Base-by-base conservation (phyloP, 2,888 invertebrate species). In the Heliconius sara region DNA sequence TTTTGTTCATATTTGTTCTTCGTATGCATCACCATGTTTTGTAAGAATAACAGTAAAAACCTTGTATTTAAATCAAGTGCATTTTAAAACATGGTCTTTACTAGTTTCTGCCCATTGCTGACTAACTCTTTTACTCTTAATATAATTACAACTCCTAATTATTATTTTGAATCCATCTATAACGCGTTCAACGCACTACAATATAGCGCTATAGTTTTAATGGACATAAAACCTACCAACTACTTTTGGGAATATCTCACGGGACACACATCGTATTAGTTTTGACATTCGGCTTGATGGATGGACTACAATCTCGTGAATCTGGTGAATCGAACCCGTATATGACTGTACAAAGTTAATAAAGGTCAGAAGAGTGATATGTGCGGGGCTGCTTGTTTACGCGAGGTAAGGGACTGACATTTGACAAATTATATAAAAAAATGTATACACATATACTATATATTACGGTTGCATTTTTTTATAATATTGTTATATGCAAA, bases 201-300 rank as follows among this genome's bases (percentile, higher is more conserved):
- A 39, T 65, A 65, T 27, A 75, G 65, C 75, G 65, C 43, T 66
- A 27, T 47, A 25, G 13, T 12, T 73, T 39, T 43, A 57, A 68
- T 78, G 78, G 78, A 78, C 13, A 16, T 47, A 27, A 74, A n/a
- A 22, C 43, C 16, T 94, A 93, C 93, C 87, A 82, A 83, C 84
- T 81, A 80, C 92, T 89, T 92, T 90, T 90, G 88, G 87, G 87
- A 90, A 88, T 89, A 88, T 94, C 95, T 94, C 95, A 92, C 93
- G 95, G 94, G 95, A 94, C 92, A 85, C 84, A 85, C 88, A 90
- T 91, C 91, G 92, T 95, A 95, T 95, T 95, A 94, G 94, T 94
- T 95, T 95, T 95, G 95, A 95, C 95, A 92, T 93, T 92, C 90
- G 91, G 91, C 94, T 92, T 95, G 95, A 95, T 95, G 92, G 95